Conservation (phyloP, 2,797 vertebrate genomes). For the Nasua narica region DNA sequence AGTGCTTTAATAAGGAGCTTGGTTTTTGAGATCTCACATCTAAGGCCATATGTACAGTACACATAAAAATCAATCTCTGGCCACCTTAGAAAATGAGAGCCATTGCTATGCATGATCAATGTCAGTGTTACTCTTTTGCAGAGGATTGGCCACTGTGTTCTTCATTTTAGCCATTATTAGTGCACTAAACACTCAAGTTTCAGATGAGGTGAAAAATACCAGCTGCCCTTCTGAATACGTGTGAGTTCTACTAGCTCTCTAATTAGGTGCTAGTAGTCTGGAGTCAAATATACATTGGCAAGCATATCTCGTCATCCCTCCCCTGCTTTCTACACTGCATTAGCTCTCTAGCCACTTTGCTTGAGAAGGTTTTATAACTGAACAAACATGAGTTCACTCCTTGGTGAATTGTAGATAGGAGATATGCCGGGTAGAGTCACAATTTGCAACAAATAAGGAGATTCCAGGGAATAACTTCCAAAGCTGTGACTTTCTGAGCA, state of each 20-base stretch:
- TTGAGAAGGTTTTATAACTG: background rate
- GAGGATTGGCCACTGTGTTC: background rate
- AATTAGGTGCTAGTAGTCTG: background rate
- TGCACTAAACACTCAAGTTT: background rate
- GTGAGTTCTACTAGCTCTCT: background rate
- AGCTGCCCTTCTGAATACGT: background rate
- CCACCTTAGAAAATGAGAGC: background rate
- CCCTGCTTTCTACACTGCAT: background rate
- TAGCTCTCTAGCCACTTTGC: background rate
- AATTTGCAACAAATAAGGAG: background rate
- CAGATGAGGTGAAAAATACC: background rate
- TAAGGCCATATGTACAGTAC: background rate
- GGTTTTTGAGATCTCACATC: background rate
- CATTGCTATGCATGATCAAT: background rate
- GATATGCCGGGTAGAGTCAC: background rate
- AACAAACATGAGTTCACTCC: background rate
- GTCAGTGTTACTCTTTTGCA: background rate
- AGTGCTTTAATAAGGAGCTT: background rate
- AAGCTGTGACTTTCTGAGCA: background rate
- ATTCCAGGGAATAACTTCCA: background rate
- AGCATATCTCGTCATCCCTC: background rate
- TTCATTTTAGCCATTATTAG: background rate
- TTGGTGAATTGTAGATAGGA: background rate
- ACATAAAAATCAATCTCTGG: background rate
- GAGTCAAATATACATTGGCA: background rate